A percentile compares a stretch with the other conserved stretches of the same genome.
Conservation (phyloP, 2,113 vertebrate genomes). For the Myxocyprinus asiaticus region DNA sequence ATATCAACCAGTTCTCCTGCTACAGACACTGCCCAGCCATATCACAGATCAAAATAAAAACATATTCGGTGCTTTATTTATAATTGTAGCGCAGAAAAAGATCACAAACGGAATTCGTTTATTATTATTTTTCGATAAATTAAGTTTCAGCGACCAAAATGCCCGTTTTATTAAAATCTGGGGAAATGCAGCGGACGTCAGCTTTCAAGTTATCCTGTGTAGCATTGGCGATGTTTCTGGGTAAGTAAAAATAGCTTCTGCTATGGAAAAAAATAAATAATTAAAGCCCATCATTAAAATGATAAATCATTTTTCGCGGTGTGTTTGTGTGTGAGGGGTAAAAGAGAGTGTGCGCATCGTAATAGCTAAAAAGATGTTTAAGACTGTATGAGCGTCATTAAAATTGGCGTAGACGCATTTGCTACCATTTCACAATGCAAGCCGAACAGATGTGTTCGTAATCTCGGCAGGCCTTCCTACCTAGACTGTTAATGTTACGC, state of each 20-base stretch:
- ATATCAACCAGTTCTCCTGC: conserved; percentile 66
- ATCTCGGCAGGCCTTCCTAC: no score
- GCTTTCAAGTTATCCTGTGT: conserved; percentile 46
- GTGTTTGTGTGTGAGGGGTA: background rate
- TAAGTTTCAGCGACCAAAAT: conserved; percentile 38
- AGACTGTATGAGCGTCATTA: no score
- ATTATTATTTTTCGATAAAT: background rate
- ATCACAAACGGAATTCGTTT: background rate
- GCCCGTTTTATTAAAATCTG: conserved; percentile 29
- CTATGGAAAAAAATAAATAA: background rate
- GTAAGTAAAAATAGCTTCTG: conserved; percentile 48
- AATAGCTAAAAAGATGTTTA: no score
- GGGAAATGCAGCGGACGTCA: conserved; percentile 40
- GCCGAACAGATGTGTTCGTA: no score
- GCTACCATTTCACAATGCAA: no score
- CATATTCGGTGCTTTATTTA: conserved; percentile 44
- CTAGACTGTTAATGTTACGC: no score
- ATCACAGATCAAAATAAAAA: conserved; percentile 65
- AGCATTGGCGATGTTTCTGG: conserved; percentile 50
- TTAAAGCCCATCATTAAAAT: background rate
- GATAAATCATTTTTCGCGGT: background rate
- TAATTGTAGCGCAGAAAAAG: conserved; percentile 31
- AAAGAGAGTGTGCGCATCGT: background rate
- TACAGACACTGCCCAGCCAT: conserved; percentile 75
- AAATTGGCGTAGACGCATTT: no score